Base-by-base conservation (phyloP, 2,888 invertebrate species). In the Stenoptilia bipunctidactyla region DNA sequence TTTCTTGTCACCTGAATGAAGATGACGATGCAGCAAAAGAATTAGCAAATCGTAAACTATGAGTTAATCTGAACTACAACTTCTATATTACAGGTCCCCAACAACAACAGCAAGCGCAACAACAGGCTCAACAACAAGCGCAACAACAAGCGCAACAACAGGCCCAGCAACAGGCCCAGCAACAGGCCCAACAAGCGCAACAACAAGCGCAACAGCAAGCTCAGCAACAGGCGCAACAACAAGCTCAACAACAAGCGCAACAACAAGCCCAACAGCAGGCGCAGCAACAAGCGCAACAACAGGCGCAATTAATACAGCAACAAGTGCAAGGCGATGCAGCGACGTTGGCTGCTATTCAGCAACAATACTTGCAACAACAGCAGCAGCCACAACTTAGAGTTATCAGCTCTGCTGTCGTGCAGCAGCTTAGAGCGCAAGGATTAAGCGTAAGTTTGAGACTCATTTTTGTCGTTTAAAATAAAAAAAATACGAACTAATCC, bases 331-430 rank as follows among this genome's bases (percentile, higher is more conserved):
- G 75, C 20, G 84, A 84, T 37, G 73, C 80, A 0, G 80, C 79
- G 5, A 77, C 80, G 1, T 58, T 83, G 37, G 82, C 80, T 0
- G 82, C 82, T n/a, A 63, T 86, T 47, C 85, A 83, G 49, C 79
- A 80, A 52, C 80, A 82, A 47, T 77, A 84, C 36, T 40, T 80
- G 49, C 83, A 82, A 42, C 85, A 84, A 40, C 85, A 85, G 44
- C 85, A 80, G 37, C 77, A 75, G 43, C 87, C 87, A 15, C 87
- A 87, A 48, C 59, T 85, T 39, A 74, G 87, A 52, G 86, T 88
- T 47, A 85, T 88, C 48, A 88, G 87, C 65, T 76, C 85, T 12
- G 85, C 86, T 38, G 83, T 86, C 34, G 80, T 87, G 34, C 87
- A 86, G 43, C 88, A 88, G 58, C 71, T 88, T 44, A 70, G 86